A percentile compares a stretch with the other conserved stretches of the same genome.
These are phyloP conservation scores for Antitype chi DNA, from an alignment of 2,888 invertebrate species.

Conservation along the genomic window DNA sequence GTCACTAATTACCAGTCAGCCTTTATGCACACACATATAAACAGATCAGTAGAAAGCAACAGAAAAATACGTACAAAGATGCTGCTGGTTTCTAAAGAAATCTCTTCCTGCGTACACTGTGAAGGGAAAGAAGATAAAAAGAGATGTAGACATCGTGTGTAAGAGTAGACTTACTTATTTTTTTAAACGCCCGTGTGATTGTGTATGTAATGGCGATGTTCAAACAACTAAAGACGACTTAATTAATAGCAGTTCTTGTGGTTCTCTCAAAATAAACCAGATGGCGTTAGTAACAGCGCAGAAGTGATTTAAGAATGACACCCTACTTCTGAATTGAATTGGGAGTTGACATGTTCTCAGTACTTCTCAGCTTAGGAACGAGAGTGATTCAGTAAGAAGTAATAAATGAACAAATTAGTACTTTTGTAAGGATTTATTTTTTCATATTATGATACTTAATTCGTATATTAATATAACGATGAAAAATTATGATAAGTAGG, in stretches of 20 bases:
- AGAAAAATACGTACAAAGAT: no score
- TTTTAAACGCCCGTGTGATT: not conserved
- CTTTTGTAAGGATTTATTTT: slow-evolving; percentile 21
- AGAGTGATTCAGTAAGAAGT: not conserved
- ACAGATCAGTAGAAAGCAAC: no score
- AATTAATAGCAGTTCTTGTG: not conserved
- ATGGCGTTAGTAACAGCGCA: slow-evolving; percentile 17
- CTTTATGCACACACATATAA: not conserved
- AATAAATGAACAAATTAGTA: not conserved
- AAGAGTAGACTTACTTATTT: not conserved
- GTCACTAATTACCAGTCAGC: no score
- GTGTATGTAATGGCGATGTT: not conserved
- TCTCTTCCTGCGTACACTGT: no score
- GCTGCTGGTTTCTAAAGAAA: no score
- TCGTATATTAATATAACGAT: not conserved
- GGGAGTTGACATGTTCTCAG: not conserved
- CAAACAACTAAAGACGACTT: not conserved
- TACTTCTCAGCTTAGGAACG: not conserved
- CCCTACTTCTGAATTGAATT: not conserved
- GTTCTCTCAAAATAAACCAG: slow-evolving; percentile 17
- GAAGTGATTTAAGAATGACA: not conserved
- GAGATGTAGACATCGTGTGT: no score
- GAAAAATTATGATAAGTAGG: not conserved
- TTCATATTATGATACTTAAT: not conserved
- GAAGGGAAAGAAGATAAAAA: no score